Conservation (phyloP, 2,113 vertebrate species). For the Mesembrinibis cayennensis region DNA sequence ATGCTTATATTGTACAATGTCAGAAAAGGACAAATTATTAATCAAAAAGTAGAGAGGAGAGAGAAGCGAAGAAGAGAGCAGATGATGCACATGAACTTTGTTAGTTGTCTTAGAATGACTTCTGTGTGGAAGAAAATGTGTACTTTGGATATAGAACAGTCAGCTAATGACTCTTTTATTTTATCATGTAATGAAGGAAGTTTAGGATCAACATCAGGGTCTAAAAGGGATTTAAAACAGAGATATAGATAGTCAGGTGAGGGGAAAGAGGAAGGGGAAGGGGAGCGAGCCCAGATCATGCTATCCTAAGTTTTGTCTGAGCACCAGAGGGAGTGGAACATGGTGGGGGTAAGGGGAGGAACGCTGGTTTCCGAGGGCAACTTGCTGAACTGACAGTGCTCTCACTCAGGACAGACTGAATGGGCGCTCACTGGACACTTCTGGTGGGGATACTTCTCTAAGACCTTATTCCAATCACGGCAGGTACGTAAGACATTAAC, state of each 20-base stretch:
- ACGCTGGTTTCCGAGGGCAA: neutral
- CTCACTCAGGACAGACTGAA: neutral
- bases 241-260: neutral
- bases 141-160: neutral
- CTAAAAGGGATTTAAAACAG: neutral
- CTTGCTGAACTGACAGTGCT: neutral
- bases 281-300: rapidly evolving
- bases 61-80: neutral
- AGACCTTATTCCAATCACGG: neutral
- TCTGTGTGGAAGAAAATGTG: neutral
- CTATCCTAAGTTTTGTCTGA: neutral
- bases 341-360: neutral
- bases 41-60: neutral
- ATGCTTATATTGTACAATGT: neutral
- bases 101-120: neutral
- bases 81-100: neutral
- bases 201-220: neutral
- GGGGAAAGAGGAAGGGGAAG: neutral
- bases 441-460: neutral
- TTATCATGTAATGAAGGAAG: neutral
- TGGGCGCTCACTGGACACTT: neutral
- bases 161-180: neutral
- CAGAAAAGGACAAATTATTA: constrained; percentile 31
- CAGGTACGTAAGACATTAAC: neutral
- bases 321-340: neutral